Base-by-base conservation (phyloP, 2,888 invertebrate species). In the Leptinotarsa tumamoca region DNA sequence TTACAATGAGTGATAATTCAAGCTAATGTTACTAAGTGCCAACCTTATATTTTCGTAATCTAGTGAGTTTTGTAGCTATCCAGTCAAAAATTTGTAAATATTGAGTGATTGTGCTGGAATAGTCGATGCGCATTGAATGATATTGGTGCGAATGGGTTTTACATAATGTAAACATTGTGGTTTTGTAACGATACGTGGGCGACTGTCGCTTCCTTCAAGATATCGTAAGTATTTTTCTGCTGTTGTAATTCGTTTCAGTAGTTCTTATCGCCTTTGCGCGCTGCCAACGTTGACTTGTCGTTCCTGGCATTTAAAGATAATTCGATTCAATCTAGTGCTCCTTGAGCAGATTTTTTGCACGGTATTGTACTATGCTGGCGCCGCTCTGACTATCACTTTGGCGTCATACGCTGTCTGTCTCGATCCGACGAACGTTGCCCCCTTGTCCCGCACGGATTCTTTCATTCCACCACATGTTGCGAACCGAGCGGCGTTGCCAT, bases 351-450 rank as follows among this genome's bases (percentile, higher is more conserved):
- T 85, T 86, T 88, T 88, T 88, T 87, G 88, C 87, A 86, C 85
- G 87, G 86, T 86, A 87, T 87, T 88, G 87, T 87, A 87, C 87
- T 77, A 74, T 72, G 83, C 85, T 87, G 89, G 88, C 89, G 89
- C 88, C 88, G 87, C 83, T 85, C 80, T 85, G 88, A 89, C 88
- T 89, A 88, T 88, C 87, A 85, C 87, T 86, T 87, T 89, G 89
- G 88, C 89, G 88, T 89, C 89, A 89, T 87, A 88, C 86, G 87
- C 88, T 87, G 87, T 87, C 87, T 88, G 86, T 86, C 83, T 81
- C 84, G 81, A 84, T 85, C 83, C 82, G 83, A 82, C 84, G 84
- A 83, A 82, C 86, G 83, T 83, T 83, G 82, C 85, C 83, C 85
- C 84, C 81, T 81, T 82, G 81, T 82, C 85, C 86, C 85, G 83